Evolutionary conservation across 2,888 invertebrate species (phyloP).

Genomic region (Amblyjoppa proteus): DNA sequence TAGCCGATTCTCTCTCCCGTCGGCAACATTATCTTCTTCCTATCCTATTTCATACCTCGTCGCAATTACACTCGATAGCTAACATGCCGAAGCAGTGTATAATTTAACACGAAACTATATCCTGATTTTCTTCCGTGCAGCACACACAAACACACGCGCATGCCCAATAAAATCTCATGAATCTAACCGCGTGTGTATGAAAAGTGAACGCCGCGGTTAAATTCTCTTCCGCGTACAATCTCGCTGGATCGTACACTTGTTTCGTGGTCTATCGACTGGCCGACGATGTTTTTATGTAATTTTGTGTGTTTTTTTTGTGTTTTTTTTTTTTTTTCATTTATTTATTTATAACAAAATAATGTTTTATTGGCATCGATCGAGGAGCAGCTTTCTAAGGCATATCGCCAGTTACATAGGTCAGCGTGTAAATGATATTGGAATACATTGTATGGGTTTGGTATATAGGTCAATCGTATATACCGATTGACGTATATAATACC

Average conservation of each 20-base stretch:
- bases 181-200: conserved; percentile 9
- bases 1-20: conserved; percentile 26
- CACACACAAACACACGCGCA: background rate
- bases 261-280: conserved; percentile 37
- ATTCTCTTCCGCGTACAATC: conserved; percentile 55
- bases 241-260: conserved; percentile 44
- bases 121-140: conserved; percentile 63
- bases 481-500: background rate
- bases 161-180: background rate
- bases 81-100: conserved; percentile 57
- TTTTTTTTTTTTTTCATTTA: background rate
- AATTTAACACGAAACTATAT: conserved; percentile 66
- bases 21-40: conserved; percentile 23
- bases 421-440: conserved; percentile 10
- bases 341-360: background rate
- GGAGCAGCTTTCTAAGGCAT: conserved; percentile 24
- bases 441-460: background rate
- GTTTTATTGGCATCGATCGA: background rate
- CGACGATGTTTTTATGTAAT: conserved; percentile 16
- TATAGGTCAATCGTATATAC: conserved; percentile 11
- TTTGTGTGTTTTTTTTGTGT: no score
- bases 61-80: conserved; percentile 58
- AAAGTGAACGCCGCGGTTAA: conserved; percentile 44
- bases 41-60: conserved; percentile 44
- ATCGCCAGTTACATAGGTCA: background rate